Conservation (phyloP, 1,140 invertebrate genomes). For the Ips nitidus region DNA sequence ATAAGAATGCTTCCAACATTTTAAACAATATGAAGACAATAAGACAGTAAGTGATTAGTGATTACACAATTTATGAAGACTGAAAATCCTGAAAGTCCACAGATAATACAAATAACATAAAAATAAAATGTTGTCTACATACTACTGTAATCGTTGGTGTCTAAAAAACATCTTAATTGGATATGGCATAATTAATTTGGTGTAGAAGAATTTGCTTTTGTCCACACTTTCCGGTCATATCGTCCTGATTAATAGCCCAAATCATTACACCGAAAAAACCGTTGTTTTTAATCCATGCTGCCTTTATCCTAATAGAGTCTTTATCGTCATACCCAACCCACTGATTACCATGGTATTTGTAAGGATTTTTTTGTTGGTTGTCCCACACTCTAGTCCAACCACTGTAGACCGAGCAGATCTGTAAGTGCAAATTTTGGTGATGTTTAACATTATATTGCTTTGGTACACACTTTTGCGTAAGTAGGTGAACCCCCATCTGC, state of each 20-base stretch:
- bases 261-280: constrained; percentile 24
- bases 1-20: no score
- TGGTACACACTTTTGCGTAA: constrained; percentile 4
- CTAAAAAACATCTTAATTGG: no score
- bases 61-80: no score
- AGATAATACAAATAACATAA: no score
- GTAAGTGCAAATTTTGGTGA: neutral
- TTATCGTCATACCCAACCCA: constrained; percentile 37
- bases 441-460: neutral
- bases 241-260: constrained; percentile 30
- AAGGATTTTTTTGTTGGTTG: constrained; percentile 32
- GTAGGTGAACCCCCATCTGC: neutral
- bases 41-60: no score
- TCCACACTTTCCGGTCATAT: constrained; percentile 23
- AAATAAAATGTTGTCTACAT: no score
- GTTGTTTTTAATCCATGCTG: constrained; percentile 23
- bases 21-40: no score
- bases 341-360: constrained; percentile 31
- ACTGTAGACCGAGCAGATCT: constrained; percentile 15
- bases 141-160: no score
- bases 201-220: constrained; percentile 25
- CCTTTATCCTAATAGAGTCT: constrained; percentile 30
- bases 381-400: constrained; percentile 50
- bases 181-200: constrained; percentile 8
- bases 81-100: no score